Base-by-base conservation (phyloP, 2,888 invertebrate genomes). In the Petrolisthes cinctipes region DNA sequence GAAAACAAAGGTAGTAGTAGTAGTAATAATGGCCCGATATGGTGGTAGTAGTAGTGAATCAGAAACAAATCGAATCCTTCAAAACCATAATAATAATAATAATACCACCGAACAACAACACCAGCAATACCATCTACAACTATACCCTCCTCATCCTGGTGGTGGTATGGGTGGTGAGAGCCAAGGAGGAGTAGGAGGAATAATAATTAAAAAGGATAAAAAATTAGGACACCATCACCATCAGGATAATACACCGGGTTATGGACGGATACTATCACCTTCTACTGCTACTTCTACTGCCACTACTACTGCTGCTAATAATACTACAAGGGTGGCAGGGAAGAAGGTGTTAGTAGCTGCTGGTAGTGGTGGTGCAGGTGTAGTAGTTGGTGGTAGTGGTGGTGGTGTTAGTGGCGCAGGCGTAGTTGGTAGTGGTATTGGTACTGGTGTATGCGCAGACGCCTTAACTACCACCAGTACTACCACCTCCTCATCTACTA, bases 21-120 rank as follows among this genome's bases (percentile, higher is more conserved):
- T 37, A 37, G 37, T 51, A 61, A 79, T 79, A 53, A 89, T 89
- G 89, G 89, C 87, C 85, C 82, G 87, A 53, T 89, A 85, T 88
- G 87, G 89, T n/a, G n/a, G n/a, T n/a, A n/a, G n/a, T n/a, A n/a
- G n/a, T 14, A 87, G 82, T 75, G 85, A 88, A 73, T 11, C 79
- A 57, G 87, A 89, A 73, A 75, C 87, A 17, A 89, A 66, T 81
- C 84, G 83, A 73, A 66, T 89, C 7, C 80, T 87, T 37, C 87
- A 85, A 20, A 88, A 71, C 61, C 73, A 85, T 37, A 37, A 37
- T 37, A 37, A 37, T 37, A 37, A 37, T 37, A 37, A 37, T 37
- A 37, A 37, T 37, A 37, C n/a, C n/a, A n/a, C n/a, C n/a, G n/a
- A n/a, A n/a, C n/a, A n/a, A n/a, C n/a, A n/a, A n/a, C n/a, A n/a